Evolutionary conservation across 1,140 invertebrate species (phyloP).

Genomic region (Drosophila navojoa): DNA sequence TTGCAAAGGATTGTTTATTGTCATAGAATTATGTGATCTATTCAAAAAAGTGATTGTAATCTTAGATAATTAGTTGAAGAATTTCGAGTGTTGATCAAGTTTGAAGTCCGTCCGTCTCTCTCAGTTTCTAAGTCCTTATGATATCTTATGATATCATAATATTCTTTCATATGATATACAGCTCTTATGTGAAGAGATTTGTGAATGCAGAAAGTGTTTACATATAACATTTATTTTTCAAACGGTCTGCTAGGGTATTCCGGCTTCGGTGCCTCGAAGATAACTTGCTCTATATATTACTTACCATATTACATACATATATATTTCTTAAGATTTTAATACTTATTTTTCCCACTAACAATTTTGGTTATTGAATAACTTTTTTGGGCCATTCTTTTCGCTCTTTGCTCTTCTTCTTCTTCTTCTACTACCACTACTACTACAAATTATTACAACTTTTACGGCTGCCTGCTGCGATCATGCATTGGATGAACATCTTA

Average conservation of each 20-base stretch:
- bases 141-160: too few species aligned
- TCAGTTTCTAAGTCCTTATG: too few species aligned
- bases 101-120: too few species aligned
- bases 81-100: too few species aligned
- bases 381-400: neutral
- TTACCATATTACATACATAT: neutral
- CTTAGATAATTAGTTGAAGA: too few species aligned
- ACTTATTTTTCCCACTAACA: constrained; percentile 11
- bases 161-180: too few species aligned
- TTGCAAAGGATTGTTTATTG: neutral
- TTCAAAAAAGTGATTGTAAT: too few species aligned
- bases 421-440: neutral
- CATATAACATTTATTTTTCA: neutral
- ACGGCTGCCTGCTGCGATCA: neutral
- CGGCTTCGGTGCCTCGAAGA: neutral
- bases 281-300: too few species aligned
- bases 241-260: neutral
- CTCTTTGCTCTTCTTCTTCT: neutral
- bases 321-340: neutral
- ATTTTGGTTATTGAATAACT: constrained; percentile 4
- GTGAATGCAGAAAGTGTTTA: too few species aligned
- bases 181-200: too few species aligned
- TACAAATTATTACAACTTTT: neutral
- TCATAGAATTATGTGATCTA: too few species aligned
- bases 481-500: neutral